Evolutionary conservation across 2,797 vertebrate genomes (phyloP).

Genomic region (Bovichtus variegatus): DNA sequence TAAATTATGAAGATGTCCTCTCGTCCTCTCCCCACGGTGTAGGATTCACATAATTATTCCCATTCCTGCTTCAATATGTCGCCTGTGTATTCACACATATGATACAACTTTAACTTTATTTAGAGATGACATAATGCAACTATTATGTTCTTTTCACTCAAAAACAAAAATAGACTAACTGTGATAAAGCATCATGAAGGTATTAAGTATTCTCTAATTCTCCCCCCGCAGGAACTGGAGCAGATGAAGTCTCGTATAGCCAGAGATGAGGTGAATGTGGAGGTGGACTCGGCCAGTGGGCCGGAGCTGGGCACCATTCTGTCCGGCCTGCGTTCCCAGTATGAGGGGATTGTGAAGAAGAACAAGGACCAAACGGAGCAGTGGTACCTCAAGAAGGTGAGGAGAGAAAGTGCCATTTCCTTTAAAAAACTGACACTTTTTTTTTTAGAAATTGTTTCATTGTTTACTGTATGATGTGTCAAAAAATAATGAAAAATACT

Average conservation of each 20-base stretch:
- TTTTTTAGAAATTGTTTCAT: too few species aligned
- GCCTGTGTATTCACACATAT: conserved; percentile 6
- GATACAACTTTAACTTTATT: background rate
- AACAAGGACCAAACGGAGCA: conserved; percentile 87
- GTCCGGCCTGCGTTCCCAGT: conserved; percentile 85
- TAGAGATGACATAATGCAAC: background rate
- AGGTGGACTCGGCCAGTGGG: conserved; percentile 84
- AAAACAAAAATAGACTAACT: background rate
- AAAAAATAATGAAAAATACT: background rate
- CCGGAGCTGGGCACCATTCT: conserved; percentile 86
- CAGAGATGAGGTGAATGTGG: conserved; percentile 86
- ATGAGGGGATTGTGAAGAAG: conserved; percentile 87
- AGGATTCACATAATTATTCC: conserved; percentile 62
- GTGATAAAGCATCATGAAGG: background rate
- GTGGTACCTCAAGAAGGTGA: conserved; percentile 88
- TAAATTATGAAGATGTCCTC: conserved; percentile 82
- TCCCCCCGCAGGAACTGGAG: conserved; percentile 81
- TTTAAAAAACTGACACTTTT: too few species aligned
- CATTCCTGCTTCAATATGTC: conserved; percentile 20
- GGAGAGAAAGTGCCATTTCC: background rate
- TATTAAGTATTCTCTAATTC: background rate
- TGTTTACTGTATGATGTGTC: background rate
- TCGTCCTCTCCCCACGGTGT: conserved; percentile 63
- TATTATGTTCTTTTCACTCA: background rate
- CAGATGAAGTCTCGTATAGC: conserved; percentile 84